Percentiles rank a stretch among this genome's conserved stretches.
Evolutionary conservation across 92 coral and sea anemone species (phyloP).

Genomic region (Phenganax subtilis): DNA sequence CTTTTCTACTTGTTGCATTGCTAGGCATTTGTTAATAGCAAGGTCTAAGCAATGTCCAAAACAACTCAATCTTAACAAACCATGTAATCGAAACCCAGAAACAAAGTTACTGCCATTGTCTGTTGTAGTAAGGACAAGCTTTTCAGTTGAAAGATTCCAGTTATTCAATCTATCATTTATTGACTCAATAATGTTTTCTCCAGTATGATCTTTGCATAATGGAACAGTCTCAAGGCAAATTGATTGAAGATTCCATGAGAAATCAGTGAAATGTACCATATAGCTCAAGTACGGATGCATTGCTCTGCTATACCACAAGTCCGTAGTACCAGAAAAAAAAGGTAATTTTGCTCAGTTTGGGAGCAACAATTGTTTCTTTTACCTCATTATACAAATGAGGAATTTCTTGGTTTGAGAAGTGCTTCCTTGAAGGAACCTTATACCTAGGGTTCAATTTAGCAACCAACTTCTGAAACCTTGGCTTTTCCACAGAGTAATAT

Average conservation of each 20-base stretch:
- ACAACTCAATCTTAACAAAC: too few relatives aligned
- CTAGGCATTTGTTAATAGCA: conserved; percentile 1
- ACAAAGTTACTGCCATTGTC: too few relatives aligned
- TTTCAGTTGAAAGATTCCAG: too few relatives aligned
- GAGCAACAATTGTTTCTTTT: background rate
- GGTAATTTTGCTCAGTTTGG: background rate
- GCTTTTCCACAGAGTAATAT: background rate
- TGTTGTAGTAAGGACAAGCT: too few relatives aligned
- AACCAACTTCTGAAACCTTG: background rate
- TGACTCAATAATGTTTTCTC: background rate
- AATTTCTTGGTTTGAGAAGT: conserved; percentile 3
- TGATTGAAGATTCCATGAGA: background rate
- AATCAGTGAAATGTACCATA: background rate
- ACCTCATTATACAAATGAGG: background rate
- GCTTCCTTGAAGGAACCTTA: background rate
- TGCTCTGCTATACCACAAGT: background rate
- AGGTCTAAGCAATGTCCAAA: background rate
- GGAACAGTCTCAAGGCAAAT: background rate
- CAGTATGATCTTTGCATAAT: background rate
- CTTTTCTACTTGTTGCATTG: background rate
- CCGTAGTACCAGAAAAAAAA: background rate
- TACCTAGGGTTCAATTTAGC: conserved; percentile 5
- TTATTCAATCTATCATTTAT: too few relatives aligned
- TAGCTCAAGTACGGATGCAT: background rate
- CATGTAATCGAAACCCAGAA: too few relatives aligned